These are phyloP conservation scores for Dendrolimus kikuchii DNA, from an alignment of 1,140 invertebrate species.

Conservation along the genomic window DNA sequence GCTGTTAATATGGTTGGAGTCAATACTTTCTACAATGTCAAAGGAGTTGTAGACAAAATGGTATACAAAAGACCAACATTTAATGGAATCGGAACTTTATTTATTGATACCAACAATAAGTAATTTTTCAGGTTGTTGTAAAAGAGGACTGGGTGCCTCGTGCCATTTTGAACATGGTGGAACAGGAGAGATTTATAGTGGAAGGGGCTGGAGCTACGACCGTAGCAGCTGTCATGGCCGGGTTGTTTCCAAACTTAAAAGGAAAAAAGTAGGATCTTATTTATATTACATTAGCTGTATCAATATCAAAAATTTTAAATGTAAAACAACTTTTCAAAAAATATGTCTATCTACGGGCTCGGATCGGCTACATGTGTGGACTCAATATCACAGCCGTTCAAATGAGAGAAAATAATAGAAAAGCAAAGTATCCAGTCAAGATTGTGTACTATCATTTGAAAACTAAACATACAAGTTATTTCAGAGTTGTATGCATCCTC, in stretches of 20 bases:
- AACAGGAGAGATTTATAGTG: slow-evolving; percentile 92
- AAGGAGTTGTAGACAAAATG: slow-evolving; percentile 83
- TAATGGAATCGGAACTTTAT: too few relatives aligned
- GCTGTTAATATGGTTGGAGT: slow-evolving; percentile 86
- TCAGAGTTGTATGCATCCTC: slow-evolving; percentile 85
- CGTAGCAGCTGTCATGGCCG: slow-evolving; percentile 88
- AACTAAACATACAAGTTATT: neutral
- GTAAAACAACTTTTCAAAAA: too few relatives aligned
- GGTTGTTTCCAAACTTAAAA: slow-evolving; percentile 86
- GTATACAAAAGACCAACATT: slow-evolving; percentile 47
- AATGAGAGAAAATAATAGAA: too few relatives aligned
- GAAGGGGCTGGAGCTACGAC: slow-evolving; percentile 92
- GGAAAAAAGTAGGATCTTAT: slow-evolving; percentile 83
- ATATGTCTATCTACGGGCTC: too few relatives aligned
- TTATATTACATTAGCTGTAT: neutral
- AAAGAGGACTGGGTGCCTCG: slow-evolving; percentile 91
- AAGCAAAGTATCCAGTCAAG: too few relatives aligned
- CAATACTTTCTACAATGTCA: slow-evolving; percentile 84
- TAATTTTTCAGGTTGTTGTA: slow-evolving; percentile 74
- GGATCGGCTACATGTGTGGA: too few relatives aligned
- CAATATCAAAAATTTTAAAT: neutral
- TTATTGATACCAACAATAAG: neutral
- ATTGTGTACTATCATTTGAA: neutral
- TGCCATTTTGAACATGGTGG: slow-evolving; percentile 89
- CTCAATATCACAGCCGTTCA: too few relatives aligned